These are phyloP conservation scores for Bombus affinis DNA, from an alignment of 1,140 invertebrate species.

Conservation along the genomic window DNA sequence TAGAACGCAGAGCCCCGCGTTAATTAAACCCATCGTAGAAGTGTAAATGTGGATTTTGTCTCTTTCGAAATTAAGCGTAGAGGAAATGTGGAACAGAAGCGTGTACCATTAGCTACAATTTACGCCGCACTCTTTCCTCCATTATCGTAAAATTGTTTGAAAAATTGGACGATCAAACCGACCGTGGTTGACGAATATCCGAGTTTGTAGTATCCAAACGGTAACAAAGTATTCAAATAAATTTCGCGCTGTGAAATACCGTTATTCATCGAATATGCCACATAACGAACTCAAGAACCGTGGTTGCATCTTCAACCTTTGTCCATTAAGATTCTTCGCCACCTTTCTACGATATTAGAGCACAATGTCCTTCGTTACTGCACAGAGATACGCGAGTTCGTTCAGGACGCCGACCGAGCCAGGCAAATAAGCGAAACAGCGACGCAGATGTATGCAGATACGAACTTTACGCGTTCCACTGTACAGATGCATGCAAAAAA, in stretches of 20 bases:
- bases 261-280: not conserved
- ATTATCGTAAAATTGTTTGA: not conserved
- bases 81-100: not conserved
- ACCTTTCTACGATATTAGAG: not conserved
- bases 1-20: not conserved
- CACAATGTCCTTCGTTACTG: not conserved
- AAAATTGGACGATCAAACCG: not conserved
- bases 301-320: not conserved
- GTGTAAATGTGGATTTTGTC: not conserved
- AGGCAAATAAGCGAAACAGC: slow-evolving; percentile 19
- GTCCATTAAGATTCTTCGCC: not conserved
- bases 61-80: not conserved
- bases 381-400: not conserved
- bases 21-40: slow-evolving; percentile 1
- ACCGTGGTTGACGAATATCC: not conserved
- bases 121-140: too few relatives aligned
- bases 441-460: not conserved
- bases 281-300: not conserved
- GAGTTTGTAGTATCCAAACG: too few relatives aligned
- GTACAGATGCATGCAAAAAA: too few relatives aligned
- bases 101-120: not conserved
- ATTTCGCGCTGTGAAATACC: slow-evolving; percentile 6
- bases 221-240: not conserved
- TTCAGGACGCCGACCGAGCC: not conserved
- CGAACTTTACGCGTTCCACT: not conserved